Conservation (phyloP, 2,888 invertebrate genomes). For the Cantharis rufa region DNA sequence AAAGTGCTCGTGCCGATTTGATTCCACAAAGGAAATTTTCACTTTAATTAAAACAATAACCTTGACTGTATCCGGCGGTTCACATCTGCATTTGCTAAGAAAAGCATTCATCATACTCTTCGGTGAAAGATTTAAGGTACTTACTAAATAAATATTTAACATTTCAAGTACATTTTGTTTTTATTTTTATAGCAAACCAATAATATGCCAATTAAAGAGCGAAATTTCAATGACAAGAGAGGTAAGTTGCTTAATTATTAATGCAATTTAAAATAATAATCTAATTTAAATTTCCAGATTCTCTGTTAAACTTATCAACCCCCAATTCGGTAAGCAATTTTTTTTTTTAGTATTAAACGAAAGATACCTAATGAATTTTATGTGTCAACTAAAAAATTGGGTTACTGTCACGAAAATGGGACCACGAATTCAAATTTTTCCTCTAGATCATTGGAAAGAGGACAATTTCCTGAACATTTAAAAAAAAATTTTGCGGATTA, state of each 20-base stretch:
- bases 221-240: neutral
- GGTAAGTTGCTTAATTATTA: neutral
- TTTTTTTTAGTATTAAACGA: too few species aligned
- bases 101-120: neutral
- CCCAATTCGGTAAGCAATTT: neutral
- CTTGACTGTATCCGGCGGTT: neutral
- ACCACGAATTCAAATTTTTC: too few species aligned
- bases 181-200: neutral
- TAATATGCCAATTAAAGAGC: neutral
- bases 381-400: too few species aligned
- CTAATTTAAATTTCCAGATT: neutral
- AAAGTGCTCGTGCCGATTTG: neutral
- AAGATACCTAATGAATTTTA: too few species aligned
- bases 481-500: too few species aligned
- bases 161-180: neutral
- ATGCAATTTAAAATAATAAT: too few species aligned
- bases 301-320: neutral
- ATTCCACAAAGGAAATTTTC: neutral
- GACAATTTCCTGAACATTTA: too few species aligned
- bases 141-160: neutral
- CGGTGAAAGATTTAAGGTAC: neutral
- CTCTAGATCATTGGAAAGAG: too few species aligned
- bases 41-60: neutral
- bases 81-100: neutral
- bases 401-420: too few species aligned